phyloP scores from a whole-genome alignment of 2,113 vertebrate genomes.

The Centropus bengalensis region DNA sequence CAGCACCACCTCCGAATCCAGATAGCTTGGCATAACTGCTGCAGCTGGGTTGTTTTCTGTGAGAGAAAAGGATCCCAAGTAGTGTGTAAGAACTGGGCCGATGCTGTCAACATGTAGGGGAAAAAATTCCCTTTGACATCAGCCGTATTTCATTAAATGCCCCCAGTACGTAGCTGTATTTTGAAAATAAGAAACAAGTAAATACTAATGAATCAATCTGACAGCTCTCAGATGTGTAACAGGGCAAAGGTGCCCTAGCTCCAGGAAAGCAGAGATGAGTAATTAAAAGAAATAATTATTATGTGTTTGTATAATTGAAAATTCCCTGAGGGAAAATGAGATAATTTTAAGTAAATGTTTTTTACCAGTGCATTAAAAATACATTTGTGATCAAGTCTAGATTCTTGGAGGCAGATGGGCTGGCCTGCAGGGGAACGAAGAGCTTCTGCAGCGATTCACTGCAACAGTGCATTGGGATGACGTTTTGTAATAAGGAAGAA shows the following conservation, averaged over 20 bases:
- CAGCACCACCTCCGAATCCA: background rate
- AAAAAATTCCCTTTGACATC: background rate
- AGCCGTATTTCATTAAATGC: background rate
- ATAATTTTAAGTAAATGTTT: slow-evolving; percentile 49
- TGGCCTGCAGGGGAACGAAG: slow-evolving; percentile 27
- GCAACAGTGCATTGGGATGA: background rate
- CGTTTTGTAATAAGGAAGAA: background rate
- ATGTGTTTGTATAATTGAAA: slow-evolving; percentile 67
- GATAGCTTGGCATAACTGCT: background rate
- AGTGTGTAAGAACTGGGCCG: background rate
- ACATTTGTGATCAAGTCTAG: slow-evolving; percentile 44
- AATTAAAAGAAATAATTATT: slow-evolving; percentile 71
- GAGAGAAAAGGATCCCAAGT: background rate
- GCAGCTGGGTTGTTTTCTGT: background rate
- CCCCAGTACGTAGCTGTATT: background rate
- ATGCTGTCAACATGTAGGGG: background rate
- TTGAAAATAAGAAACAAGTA: slow-evolving; percentile 31
- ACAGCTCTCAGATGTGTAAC: slow-evolving; percentile 41
- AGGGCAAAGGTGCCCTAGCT: slow-evolving; percentile 59
- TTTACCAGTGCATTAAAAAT: slow-evolving; percentile 49
- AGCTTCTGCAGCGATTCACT: background rate
- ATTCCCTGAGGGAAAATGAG: background rate
- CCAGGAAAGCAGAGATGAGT: slow-evolving; percentile 60
- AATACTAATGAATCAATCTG: slow-evolving; percentile 50
- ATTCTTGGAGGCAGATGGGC: slow-evolving; percentile 49